Evolutionary conservation across 1,140 invertebrate species (phyloP).

Genomic region (Drosophila pandora): DNA sequence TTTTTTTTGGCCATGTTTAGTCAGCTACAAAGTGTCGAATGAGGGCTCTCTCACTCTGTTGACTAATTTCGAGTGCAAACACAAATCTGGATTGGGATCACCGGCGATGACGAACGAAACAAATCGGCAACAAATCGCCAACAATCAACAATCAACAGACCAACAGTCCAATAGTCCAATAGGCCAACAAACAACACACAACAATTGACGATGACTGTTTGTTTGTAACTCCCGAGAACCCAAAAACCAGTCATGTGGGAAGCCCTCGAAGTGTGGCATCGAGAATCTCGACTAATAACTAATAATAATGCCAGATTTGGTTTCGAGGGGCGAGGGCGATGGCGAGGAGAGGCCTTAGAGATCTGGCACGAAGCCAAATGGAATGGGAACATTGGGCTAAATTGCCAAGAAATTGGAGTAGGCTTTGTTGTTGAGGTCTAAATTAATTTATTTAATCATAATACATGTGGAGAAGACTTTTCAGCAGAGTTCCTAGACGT

Average conservation of each 20-base stretch:
- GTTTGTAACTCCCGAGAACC: neutral
- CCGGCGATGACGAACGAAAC: conserved; percentile 1
- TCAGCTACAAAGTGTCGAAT: conserved; percentile 47
- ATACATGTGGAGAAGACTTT: too few relatives aligned
- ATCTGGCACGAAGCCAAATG: conserved; percentile 16
- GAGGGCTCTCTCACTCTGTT: conserved; percentile 38
- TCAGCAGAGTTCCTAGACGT: too few relatives aligned
- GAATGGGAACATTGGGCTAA: conserved; percentile 14
- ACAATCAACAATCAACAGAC: neutral
- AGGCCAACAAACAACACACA: neutral
- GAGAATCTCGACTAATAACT: conserved; percentile 30
- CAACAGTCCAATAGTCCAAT: neutral
- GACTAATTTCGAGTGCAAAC: conserved; percentile 64
- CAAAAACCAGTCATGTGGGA: conserved; percentile 17
- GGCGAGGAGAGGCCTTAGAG: neutral
- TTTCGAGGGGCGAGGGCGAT: conserved; percentile 2
- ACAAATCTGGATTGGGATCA: conserved; percentile 63
- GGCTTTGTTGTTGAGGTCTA: too few relatives aligned
- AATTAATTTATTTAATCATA: too few relatives aligned
- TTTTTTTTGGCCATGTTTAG: conserved; percentile 55
- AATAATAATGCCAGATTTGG: conserved; percentile 19
- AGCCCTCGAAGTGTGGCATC: conserved; percentile 27
- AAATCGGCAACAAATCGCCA: neutral
- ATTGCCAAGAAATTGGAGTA: neutral
- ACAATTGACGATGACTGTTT: conserved; percentile 34